phyloP scores from a whole-genome alignment of 2,797 vertebrate genomes.

The Odontamblyopus rebecca region DNA sequence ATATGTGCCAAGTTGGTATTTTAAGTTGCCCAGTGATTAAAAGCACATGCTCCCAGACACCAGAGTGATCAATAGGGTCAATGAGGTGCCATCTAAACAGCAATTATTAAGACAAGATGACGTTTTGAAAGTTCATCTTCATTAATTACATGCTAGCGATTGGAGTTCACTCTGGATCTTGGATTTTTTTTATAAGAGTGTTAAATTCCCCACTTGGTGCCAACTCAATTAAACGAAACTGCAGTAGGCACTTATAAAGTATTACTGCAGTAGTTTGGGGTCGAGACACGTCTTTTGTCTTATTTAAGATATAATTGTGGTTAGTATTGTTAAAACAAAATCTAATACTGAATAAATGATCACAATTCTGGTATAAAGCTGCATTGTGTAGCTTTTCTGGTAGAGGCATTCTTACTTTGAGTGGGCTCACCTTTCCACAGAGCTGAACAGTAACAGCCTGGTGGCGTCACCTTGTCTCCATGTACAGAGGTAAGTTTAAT shows the following conservation, averaged over 20 bases:
- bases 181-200: not conserved
- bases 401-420: too few species aligned
- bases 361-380: too few species aligned
- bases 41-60: not conserved
- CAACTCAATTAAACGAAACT: not conserved
- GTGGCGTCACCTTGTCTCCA: too few species aligned
- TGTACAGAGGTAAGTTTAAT: too few species aligned
- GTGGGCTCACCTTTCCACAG: too few species aligned
- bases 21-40: constrained; percentile 1
- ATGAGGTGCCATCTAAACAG: not conserved
- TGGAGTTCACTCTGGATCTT: not conserved
- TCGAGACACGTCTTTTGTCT: not conserved
- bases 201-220: not conserved
- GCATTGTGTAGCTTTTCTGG: too few species aligned
- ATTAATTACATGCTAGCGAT: constrained; percentile 1
- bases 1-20: constrained; percentile 4
- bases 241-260: not conserved
- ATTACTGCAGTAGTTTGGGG: not conserved
- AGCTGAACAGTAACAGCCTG: too few species aligned
- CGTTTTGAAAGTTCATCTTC: constrained; percentile 2
- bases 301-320: not conserved
- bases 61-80: not conserved
- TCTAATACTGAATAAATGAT: too few species aligned
- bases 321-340: too few species aligned
- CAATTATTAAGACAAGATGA: not conserved